Conservation (phyloP, 1,140 invertebrate genomes). For the Heliconius nattereri region DNA sequence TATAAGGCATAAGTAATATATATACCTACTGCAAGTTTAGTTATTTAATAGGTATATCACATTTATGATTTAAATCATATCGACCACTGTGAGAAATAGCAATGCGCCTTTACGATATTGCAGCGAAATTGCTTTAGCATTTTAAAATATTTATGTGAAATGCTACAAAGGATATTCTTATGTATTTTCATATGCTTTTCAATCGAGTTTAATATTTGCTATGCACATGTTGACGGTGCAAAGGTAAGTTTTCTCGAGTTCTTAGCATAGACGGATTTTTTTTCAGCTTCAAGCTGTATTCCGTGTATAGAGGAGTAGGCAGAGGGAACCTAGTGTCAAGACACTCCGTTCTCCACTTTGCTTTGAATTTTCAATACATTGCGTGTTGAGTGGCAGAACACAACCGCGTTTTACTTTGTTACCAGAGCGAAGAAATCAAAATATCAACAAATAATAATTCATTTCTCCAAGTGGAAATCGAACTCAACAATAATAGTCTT, state of each 20-base stretch:
- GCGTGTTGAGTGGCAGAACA: too few species aligned
- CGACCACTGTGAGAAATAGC: slow-evolving; percentile 2
- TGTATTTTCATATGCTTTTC: slow-evolving; percentile 20
- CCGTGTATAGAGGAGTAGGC: background rate
- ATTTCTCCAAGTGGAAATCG: too few species aligned
- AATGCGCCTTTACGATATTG: slow-evolving; percentile 6
- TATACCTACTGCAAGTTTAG: background rate
- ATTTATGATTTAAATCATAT: background rate
- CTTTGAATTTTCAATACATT: background rate
- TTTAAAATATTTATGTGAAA: slow-evolving; percentile 5
- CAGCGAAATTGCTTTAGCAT: background rate
- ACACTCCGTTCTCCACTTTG: background rate
- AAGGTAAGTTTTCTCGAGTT: slow-evolving; percentile 46
- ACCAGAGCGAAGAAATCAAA: too few species aligned
- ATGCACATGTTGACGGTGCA: slow-evolving; percentile 56
- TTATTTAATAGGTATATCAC: background rate
- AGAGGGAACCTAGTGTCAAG: background rate
- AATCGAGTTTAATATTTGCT: slow-evolving; percentile 34
- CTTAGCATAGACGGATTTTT: background rate
- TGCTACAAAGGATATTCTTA: slow-evolving; percentile 28
- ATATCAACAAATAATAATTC: too few species aligned
- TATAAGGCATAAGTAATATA: background rate
- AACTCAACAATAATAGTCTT: too few species aligned
- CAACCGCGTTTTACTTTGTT: too few species aligned
- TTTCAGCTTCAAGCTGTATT: background rate